These are phyloP conservation scores for Macrostomum lignano DNA, from an alignment of 1,140 invertebrate genomes.

Conservation along the genomic window DNA sequence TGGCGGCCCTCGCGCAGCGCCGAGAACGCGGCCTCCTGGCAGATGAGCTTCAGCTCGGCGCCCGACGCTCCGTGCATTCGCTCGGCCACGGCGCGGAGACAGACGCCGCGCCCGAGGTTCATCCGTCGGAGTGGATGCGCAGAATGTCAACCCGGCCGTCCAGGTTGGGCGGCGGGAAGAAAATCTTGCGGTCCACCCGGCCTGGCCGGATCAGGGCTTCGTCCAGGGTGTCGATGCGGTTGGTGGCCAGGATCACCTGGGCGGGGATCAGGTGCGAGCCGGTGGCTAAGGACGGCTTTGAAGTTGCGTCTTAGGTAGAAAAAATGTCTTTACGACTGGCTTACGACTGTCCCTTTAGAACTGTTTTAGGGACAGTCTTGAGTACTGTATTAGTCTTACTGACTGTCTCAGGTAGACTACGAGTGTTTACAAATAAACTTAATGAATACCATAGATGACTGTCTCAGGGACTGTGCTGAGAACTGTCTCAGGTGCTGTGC, in stretches of 20 bases:
- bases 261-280: too few relatives aligned
- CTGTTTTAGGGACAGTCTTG: too few relatives aligned
- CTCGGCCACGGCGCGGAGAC: conserved; percentile 90
- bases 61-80: conserved; percentile 88
- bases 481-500: too few relatives aligned
- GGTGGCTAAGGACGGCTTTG: too few relatives aligned
- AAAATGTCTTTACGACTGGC: too few relatives aligned
- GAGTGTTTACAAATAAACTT: too few relatives aligned
- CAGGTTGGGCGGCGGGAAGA: conserved; percentile 85
- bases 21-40: conserved; percentile 80
- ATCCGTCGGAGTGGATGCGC: conserved; percentile 89
- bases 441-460: too few relatives aligned
- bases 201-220: conserved; percentile 82
- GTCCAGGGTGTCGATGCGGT: conserved; percentile 85
- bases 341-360: too few relatives aligned
- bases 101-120: conserved; percentile 94
- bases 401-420: too few relatives aligned
- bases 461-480: too few relatives aligned
- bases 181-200: conserved; percentile 86
- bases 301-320: too few relatives aligned
- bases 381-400: too few relatives aligned
- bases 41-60: conserved; percentile 96
- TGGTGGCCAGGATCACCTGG: conserved; percentile 99
- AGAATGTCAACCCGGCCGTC: conserved; percentile 88
- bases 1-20: conserved; percentile 93